Base-by-base conservation (phyloP, 2,113 vertebrate species). In the Pterocles burchelli region DNA sequence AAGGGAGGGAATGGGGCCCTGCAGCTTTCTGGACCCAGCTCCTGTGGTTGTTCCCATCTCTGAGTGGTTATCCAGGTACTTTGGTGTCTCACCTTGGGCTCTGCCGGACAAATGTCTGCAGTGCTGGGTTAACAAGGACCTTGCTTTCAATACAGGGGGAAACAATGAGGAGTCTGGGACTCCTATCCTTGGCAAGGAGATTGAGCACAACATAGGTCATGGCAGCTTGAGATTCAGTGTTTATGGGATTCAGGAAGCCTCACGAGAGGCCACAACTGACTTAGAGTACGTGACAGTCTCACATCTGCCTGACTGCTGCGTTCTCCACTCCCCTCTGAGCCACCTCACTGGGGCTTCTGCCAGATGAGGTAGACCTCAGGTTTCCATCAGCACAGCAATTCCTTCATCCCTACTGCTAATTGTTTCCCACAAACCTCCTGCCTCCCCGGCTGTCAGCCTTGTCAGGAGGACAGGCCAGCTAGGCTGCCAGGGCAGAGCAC, bases 281-380 rank as follows among this genome's bases (percentile, higher is more conserved):
- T 79, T 36, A 41, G 1, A 6, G 41, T 79, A 17, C 2, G 1
- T 28, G 63, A 28, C 13, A 41, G 41, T 66, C 70, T 68, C 31
- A 20, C 8, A 10, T 48, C 43, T 85, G 45, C 54, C 82, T 66
- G 26, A 18, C 46, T 59, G 31, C n/a, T 18, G 0, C 0, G 31
- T 22, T 87, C 79, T 70, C 25, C 31, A 3, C 28, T 11, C 79
- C 38, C 46, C 55, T 59, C 63, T 63, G 63, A 80, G 22, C 41
- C 1, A 2, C 75, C 19, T 14, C 21, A 3, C 85, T 52, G 22
- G 18, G 25, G 21, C 57, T 65, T 52, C 66, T 90, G 72, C 70
- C 21, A 70, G 31, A 24, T 1, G 13, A 88, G 52, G 63, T 34
- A 41, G 38, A 59, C 34, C 20, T 85, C 61, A 33, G 48, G 57